phyloP scores from a whole-genome alignment of 2,888 invertebrate species.

The Melanargia galathea region DNA sequence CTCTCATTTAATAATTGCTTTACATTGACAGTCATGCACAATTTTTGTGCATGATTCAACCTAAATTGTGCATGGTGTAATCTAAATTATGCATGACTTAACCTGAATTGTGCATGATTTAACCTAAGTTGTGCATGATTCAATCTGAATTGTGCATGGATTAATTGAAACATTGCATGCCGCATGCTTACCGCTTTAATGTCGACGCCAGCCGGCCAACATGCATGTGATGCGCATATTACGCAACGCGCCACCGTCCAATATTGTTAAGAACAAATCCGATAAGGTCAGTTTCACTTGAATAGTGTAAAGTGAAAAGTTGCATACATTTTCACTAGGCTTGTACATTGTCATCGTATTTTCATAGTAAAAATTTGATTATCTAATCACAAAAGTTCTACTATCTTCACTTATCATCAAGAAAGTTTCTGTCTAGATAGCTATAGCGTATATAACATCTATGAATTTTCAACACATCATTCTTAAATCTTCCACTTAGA shows the following conservation, averaged over 20 bases:
- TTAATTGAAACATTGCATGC: conserved; percentile 58
- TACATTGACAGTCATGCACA: too few species aligned
- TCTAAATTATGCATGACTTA: conserved; percentile 9
- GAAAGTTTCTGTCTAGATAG: not conserved
- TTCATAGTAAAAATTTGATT: not conserved
- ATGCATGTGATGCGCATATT: conserved; percentile 90
- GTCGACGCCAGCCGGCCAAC: conserved; percentile 89
- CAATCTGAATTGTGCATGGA: conserved; percentile 13
- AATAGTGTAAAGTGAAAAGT: not conserved
- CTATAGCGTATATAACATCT: too few species aligned
- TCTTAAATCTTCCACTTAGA: too few species aligned
- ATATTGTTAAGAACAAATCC: conserved; percentile 92
- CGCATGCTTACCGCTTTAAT: conserved; percentile 61
- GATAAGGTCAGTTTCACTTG: conserved; percentile 86
- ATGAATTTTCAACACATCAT: too few species aligned
- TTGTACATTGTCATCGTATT: not conserved
- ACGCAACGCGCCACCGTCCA: conserved; percentile 92
- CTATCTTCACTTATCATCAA: not conserved
- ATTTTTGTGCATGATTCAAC: too few species aligned
- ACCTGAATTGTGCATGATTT: conserved; percentile 15
- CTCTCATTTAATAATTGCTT: not conserved
- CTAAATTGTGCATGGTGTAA: conserved; percentile 10
- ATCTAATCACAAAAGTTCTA: not conserved
- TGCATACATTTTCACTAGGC: conserved; percentile 2
- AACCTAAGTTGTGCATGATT: conserved; percentile 10